Percentiles rank a stretch among this genome's conserved stretches.
phyloP scores from a whole-genome alignment of 2,888 invertebrate genomes.

The Isotomurus palustris region DNA sequence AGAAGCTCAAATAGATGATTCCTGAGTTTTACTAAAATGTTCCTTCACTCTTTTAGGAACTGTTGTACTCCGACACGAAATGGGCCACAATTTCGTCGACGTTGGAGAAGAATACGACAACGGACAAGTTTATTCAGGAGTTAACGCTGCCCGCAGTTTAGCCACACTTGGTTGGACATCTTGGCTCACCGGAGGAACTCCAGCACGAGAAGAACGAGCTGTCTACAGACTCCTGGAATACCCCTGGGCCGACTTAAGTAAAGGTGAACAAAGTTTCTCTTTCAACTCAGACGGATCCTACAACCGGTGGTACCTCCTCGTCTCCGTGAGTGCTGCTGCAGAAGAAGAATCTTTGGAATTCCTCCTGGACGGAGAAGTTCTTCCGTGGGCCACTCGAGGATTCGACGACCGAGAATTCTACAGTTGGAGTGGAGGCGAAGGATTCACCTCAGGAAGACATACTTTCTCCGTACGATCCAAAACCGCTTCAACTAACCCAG shows the following conservation, averaged over 20 bases:
- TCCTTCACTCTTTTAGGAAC: too few relatives aligned
- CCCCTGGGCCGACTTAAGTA: conserved; percentile 31
- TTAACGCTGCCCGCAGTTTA: conserved; percentile 28
- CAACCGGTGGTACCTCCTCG: conserved; percentile 33
- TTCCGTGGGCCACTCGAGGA: conserved; percentile 34
- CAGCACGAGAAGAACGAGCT: conserved; percentile 29
- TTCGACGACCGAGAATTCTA: conserved; percentile 43
- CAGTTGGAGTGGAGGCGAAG: conserved; percentile 31
- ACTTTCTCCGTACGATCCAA: conserved; percentile 32
- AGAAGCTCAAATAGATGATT: too few relatives aligned
- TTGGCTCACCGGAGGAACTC: conserved; percentile 29
- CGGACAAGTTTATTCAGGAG: conserved; percentile 30
- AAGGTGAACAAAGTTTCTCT: conserved; percentile 19
- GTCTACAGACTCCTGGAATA: conserved; percentile 35
- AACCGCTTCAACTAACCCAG: conserved; percentile 31
- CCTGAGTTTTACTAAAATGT: too few relatives aligned
- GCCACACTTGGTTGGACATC: conserved; percentile 28
- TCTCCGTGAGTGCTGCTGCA: conserved; percentile 38
- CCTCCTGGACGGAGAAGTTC: conserved; percentile 34
- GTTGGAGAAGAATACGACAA: conserved; percentile 29
- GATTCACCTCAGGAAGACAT: conserved; percentile 33
- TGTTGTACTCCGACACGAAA: conserved; percentile 32
- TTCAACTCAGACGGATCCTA: conserved; percentile 39
- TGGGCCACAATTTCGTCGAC: conserved; percentile 32
- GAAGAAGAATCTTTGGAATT: conserved; percentile 36